These are phyloP conservation scores for Epizoanthus rinbou DNA, from an alignment of 92 coral and sea anemone species.

Conservation along the genomic window DNA sequence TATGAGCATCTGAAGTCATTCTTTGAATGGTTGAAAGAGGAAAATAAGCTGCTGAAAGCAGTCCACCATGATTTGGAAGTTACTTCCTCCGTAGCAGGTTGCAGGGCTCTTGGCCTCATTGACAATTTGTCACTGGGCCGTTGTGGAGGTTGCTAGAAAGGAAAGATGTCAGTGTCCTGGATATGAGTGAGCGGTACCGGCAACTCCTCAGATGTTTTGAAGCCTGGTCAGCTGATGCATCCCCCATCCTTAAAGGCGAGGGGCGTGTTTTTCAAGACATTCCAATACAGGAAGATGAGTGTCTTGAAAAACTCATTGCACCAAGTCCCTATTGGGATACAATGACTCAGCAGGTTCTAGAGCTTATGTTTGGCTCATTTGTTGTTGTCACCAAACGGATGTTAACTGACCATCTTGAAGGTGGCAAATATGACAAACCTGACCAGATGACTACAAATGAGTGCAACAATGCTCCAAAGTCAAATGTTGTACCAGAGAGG, in stretches of 20 bases:
- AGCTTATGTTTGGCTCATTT: slow-evolving; percentile 47
- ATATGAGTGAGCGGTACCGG: slow-evolving; percentile 35
- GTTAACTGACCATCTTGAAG: slow-evolving; percentile 45
- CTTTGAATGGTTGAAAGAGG: slow-evolving; percentile 31
- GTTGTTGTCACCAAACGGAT: slow-evolving; percentile 47
- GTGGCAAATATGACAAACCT: slow-evolving; percentile 48
- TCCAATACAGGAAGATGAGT: slow-evolving; percentile 25
- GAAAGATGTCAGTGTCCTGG: slow-evolving; percentile 32
- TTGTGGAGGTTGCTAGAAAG: slow-evolving; percentile 47
- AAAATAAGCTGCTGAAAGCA: slow-evolving; percentile 43
- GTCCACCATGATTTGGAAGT: slow-evolving; percentile 42
- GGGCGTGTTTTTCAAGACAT: slow-evolving; percentile 30
- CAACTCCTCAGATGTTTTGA: slow-evolving; percentile 28
- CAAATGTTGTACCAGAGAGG: slow-evolving; percentile 15
- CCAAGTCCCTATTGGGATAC: slow-evolving; percentile 4
- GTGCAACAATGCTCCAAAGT: slow-evolving; percentile 39
- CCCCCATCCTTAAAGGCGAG: slow-evolving; percentile 41
- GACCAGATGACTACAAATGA: neutral
- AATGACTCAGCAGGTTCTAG: slow-evolving; percentile 47
- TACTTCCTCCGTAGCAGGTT: slow-evolving; percentile 40
- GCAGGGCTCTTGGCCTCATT: slow-evolving; percentile 40
- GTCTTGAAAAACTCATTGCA: slow-evolving; percentile 29
- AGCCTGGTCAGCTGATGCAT: slow-evolving; percentile 41
- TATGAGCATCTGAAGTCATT: slow-evolving; percentile 31
- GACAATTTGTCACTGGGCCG: slow-evolving; percentile 41